A percentile compares a stretch with the other conserved stretches of the same genome.
phyloP scores from a whole-genome alignment of 2,797 vertebrate species.

The Ptychadena robeensis region DNA sequence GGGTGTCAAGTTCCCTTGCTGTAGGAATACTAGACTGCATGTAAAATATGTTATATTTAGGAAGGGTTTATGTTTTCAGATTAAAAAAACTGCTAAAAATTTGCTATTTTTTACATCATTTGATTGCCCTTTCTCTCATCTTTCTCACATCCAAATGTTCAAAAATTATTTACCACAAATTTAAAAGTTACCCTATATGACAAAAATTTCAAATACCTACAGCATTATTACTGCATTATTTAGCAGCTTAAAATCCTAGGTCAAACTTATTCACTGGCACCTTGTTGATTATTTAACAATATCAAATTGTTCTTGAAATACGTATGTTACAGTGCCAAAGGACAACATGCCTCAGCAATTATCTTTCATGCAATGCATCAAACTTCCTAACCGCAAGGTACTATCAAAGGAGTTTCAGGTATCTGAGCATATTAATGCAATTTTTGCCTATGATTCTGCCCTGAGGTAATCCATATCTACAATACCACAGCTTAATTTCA shows the following conservation, averaged over 20 bases:
- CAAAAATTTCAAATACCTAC: no score
- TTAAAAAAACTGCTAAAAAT: no score
- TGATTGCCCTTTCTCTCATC: no score
- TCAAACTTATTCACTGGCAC: not conserved
- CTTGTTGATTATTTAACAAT: slow-evolving; percentile 4
- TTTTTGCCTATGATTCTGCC: not conserved
- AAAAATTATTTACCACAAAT: not conserved
- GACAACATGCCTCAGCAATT: slow-evolving; percentile 25
- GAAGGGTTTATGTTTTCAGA: no score
- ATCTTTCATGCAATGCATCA: slow-evolving; percentile 15
- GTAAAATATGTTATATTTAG: no score
- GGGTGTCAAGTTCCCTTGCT: no score
- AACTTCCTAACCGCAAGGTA: slow-evolving; percentile 18
- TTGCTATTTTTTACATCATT: no score
- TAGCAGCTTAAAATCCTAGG: not conserved
- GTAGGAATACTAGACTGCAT: no score
- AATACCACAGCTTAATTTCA: not conserved
- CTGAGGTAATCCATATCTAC: slow-evolving; percentile 1
- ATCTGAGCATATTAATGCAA: slow-evolving; percentile 26
- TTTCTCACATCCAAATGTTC: not conserved
- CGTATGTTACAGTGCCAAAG: slow-evolving; percentile 11
- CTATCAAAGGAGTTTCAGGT: slow-evolving; percentile 1
- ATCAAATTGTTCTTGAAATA: not conserved
- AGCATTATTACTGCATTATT: not conserved
- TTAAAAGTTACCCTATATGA: no score